Percentiles rank a stretch among this genome's conserved stretches.
These are phyloP conservation scores for Muscicapa comitata DNA, from an alignment of 2,797 vertebrate genomes.

Conservation along the genomic window DNA sequence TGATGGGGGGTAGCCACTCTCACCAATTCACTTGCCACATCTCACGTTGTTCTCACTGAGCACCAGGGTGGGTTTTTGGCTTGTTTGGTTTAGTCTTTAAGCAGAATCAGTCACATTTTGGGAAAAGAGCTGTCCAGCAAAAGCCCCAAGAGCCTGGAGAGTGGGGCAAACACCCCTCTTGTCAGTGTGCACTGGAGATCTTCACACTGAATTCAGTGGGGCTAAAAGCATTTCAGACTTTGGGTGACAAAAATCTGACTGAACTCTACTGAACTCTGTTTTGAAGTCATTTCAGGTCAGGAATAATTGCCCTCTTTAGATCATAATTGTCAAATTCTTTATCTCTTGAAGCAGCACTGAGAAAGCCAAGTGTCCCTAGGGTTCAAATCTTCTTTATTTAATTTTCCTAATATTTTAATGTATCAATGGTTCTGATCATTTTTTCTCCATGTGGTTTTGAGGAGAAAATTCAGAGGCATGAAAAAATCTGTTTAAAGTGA, in stretches of 20 bases:
- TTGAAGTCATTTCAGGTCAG: background rate
- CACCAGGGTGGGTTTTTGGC: background rate
- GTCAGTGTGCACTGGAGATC: background rate
- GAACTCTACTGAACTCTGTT: background rate
- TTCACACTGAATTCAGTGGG: background rate
- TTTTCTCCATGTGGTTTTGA: background rate
- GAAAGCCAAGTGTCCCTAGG: background rate
- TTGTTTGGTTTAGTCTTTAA: background rate
- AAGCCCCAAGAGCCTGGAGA: background rate
- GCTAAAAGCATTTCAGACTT: background rate
- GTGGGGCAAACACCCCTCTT: fast-evolving
- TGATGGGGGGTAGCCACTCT: background rate
- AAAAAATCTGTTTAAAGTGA: background rate
- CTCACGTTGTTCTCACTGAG: fast-evolving
- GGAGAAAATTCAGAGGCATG: background rate
- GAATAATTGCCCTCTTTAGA: background rate
- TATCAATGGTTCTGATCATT: background rate
- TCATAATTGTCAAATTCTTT: background rate
- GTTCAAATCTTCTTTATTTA: background rate
- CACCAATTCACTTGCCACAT: fast-evolving
- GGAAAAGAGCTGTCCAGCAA: background rate
- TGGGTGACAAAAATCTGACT: background rate
- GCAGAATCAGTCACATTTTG: background rate
- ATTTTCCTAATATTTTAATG: background rate
- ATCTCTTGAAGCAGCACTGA: background rate